Evolutionary conservation across 2,888 invertebrate genomes (phyloP).

Genomic region (Mythimna impura): DNA sequence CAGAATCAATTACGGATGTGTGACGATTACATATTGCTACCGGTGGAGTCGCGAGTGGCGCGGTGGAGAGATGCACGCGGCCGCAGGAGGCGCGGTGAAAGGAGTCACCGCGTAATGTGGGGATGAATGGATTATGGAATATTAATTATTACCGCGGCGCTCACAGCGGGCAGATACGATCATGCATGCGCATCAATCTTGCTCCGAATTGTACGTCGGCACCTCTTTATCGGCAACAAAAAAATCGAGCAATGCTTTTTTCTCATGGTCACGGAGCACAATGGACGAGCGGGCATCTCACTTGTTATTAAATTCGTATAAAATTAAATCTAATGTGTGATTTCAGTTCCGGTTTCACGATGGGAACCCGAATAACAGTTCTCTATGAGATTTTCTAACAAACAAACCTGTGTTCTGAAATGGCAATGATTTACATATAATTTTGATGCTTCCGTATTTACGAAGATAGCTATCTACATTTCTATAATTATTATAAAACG

Average conservation of each 20-base stretch:
- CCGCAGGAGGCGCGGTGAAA: slow-evolving; percentile 74
- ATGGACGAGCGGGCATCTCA: slow-evolving; percentile 83
- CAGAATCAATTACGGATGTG: slow-evolving; percentile 86
- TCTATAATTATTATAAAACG: slow-evolving; percentile 64
- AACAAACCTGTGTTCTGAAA: slow-evolving; percentile 73
- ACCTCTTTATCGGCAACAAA: slow-evolving; percentile 87
- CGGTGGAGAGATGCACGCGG: slow-evolving; percentile 31
- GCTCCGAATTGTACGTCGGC: slow-evolving; percentile 86
- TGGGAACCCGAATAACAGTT: slow-evolving; percentile 86
- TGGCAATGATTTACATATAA: slow-evolving; percentile 75
- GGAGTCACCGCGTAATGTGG: slow-evolving; percentile 73
- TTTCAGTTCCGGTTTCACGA: slow-evolving; percentile 88
- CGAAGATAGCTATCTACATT: slow-evolving; percentile 69
- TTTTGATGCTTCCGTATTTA: slow-evolving; percentile 70
- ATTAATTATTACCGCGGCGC: slow-evolving; percentile 83
- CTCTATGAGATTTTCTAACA: slow-evolving; percentile 76
- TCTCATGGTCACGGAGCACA: slow-evolving; percentile 86
- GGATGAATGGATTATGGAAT: slow-evolving; percentile 87
- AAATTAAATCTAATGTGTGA: slow-evolving; percentile 90
- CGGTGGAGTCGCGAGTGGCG: slow-evolving; percentile 65
- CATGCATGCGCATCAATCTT: slow-evolving; percentile 87
- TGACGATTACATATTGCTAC: slow-evolving; percentile 86
- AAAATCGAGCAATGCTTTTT: slow-evolving; percentile 83
- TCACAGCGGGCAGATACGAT: slow-evolving; percentile 86
- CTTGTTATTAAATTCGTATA: slow-evolving; percentile 91